Evolutionary conservation across 2,888 invertebrate species (phyloP), one percentile per base, ranked within the genome.

Genomic region (Neoaliturus tenellus): DNA sequence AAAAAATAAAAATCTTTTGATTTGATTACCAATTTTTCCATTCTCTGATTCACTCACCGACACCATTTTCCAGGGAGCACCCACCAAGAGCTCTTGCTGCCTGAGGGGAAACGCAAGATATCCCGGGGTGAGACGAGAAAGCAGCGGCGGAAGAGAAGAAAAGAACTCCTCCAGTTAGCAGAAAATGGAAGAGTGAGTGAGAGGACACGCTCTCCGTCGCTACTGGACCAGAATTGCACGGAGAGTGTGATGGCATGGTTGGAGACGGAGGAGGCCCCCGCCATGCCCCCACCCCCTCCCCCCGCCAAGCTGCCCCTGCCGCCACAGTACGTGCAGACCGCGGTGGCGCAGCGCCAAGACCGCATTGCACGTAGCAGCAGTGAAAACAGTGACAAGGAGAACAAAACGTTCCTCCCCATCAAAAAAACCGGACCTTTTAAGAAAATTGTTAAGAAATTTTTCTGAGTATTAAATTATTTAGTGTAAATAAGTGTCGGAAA

Each of bases 391-490:
- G 81, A 81, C 28, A 73, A 75, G 25, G 73, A 81, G 14, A 82
- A 89, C 17, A 88, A 89, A 62, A 88, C 83, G 67, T 83, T 69
- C 69, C 81, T 78, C 20, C 82, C 48, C 5, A 80, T 80, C 86
- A 93, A 93, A 88, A 95, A 94, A 90, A 92, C 91, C 88, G 94
- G 94, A 89, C 93, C 94, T 88, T 92, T 96, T 87, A 96, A 94
- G 90, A 95, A 94, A 91, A 94, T 96, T 90, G 93, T 96, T 89
- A 95, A 94, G 88, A 96, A 95, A 92, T 94, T 96, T 89, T 96
- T 96, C 92, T 95, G 92, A 93, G 89, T 89, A 75, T 75, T 75
- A 39, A 17, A 17, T 44, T 23, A 75, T 28, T 17, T n/a, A n/a
- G n/a, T n/a, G 25, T 75, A 28, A 3, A 48, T 75, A 44, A 17